Evolutionary conservation across 2,888 invertebrate species (phyloP).

Genomic region (Acrobeloides nanus): DNA sequence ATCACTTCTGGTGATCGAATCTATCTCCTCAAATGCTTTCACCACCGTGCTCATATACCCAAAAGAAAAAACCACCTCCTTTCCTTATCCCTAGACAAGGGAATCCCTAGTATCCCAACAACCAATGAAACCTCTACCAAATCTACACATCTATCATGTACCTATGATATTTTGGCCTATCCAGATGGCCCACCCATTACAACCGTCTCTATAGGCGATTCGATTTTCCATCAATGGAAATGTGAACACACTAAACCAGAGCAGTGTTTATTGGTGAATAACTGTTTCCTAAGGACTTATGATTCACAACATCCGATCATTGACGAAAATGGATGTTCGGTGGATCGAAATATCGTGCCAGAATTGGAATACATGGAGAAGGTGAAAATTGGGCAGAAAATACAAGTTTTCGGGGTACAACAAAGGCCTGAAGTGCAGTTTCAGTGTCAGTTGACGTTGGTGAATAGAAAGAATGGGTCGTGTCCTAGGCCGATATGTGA

Average conservation of each 20-base stretch:
- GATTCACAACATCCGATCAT: slow-evolving; percentile 31
- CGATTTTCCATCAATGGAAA: slow-evolving; percentile 39
- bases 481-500: slow-evolving; percentile 11
- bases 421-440: slow-evolving; percentile 35
- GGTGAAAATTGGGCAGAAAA: slow-evolving; percentile 28
- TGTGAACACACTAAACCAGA: slow-evolving; percentile 19
- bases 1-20: slow-evolving; percentile 38
- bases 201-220: slow-evolving; percentile 10
- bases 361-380: slow-evolving; percentile 31
- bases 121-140: background rate
- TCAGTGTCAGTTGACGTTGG: slow-evolving; percentile 36
- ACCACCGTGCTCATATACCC: too few species aligned
- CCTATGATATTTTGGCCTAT: background rate
- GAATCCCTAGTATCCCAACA: too few species aligned
- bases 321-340: slow-evolving; percentile 34
- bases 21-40: slow-evolving; percentile 37
- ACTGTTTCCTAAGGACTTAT: slow-evolving; percentile 30
- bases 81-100: too few species aligned
- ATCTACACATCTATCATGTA: slow-evolving; percentile 8
- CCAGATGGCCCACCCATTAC: background rate
- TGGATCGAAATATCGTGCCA: slow-evolving; percentile 29
- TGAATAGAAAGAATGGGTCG: slow-evolving; percentile 14
- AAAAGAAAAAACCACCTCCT: too few species aligned
- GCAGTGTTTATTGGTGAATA: slow-evolving; percentile 22
- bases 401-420: slow-evolving; percentile 40